Base-by-base conservation (phyloP, 1,140 invertebrate species). In the Aethina tumida region DNA sequence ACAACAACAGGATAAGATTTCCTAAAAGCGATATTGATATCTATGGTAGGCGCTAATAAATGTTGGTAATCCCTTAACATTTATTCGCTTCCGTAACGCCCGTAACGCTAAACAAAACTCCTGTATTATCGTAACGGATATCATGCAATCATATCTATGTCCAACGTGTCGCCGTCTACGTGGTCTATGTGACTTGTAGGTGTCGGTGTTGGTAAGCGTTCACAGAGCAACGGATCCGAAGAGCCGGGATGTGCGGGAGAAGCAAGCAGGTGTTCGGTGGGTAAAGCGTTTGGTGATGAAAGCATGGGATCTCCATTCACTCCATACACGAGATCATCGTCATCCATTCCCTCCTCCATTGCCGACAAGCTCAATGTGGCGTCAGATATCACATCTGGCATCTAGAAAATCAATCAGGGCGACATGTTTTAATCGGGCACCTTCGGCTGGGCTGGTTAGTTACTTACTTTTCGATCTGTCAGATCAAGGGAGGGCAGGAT, bases 341-440 rank as follows among this genome's bases (percentile, higher is more conserved):
- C 84, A 47, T 85, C 82, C 80, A 86, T 85, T 34, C 84, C 66
- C 61, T 86, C 82, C 47, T 84, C 81, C 41, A 85, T 74, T 41
- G 81, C 77, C 40, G 77, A 73, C 42, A 82, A 68, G 50, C 72
- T 77, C 32, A 83, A 60, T 12, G 65, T 65, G 17, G 71, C 73
- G 12, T 70, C 70, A 6, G 63, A 56, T 18, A 73, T 64, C 9
- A 73, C 59, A 34, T 75, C 72, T 14, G 71, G 70, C 53, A 74
- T 69, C 69, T 73, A 50, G 13, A 57, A 20, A 35, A 44, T 26
- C 27, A 10, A 49, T 36, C 19, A 30, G 13, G 30, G 39, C 15
- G 8, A 8, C 24, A 21, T 8, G 5, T 5, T 35, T 4, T 17
- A 21, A 22, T 10, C 5, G 9, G 2, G 15, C 15, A 7, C 14